phyloP scores from a whole-genome alignment of 2,888 invertebrate species.

The Nipponacmea schrenckii region DNA sequence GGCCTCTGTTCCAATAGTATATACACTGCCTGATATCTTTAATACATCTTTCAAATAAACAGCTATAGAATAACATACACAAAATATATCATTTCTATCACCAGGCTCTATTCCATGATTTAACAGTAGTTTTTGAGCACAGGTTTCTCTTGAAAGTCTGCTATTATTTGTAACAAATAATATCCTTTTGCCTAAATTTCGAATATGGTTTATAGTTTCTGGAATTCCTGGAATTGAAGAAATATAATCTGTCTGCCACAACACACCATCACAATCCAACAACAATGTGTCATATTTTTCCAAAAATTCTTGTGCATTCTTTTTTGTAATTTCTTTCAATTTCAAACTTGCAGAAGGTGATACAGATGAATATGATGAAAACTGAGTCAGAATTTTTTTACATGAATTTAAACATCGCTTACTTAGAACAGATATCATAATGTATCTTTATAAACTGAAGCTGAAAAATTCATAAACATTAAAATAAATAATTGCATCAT shows the following conservation, averaged over 20 bases:
- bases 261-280: conserved; percentile 57
- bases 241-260: conserved; percentile 53
- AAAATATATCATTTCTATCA: conserved; percentile 75
- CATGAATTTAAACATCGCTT: too few relatives aligned
- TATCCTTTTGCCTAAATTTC: conserved; percentile 40
- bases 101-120: conserved; percentile 38
- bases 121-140: not conserved
- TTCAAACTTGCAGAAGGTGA: too few relatives aligned
- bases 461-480: too few relatives aligned
- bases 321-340: conserved; percentile 7
- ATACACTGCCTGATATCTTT: conserved; percentile 81
- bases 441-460: too few relatives aligned
- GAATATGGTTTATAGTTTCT: conserved; percentile 40
- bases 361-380: too few relatives aligned
- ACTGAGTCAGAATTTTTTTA: too few relatives aligned
- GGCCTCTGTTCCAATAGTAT: conserved; percentile 83
- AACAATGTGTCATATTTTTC: conserved; percentile 50
- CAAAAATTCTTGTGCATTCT: conserved; percentile 30
- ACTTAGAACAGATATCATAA: too few relatives aligned
- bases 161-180: conserved; percentile 59
- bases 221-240: conserved; percentile 45
- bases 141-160: conserved; percentile 16
- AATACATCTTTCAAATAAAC: conserved; percentile 78
- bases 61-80: conserved; percentile 83
- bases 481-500: too few relatives aligned